Evolutionary conservation across 2,113 vertebrate species (phyloP).

Genomic region (Cryptoleucopteryx plumbea): DNA sequence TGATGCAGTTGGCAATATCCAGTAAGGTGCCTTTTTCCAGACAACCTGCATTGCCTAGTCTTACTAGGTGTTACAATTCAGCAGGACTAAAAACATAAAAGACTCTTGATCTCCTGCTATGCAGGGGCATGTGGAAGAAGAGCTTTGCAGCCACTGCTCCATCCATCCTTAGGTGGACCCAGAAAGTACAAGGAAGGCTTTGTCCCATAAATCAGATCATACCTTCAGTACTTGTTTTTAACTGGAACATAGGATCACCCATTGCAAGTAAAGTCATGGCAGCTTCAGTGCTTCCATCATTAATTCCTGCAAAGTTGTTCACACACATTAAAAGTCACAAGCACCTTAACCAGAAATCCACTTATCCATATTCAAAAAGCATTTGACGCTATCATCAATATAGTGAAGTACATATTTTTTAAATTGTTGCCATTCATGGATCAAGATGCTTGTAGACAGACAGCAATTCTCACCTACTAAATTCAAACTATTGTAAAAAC

Average conservation of each 20-base stretch:
- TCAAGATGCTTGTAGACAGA: neutral
- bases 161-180: neutral
- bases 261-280: conserved; percentile 91
- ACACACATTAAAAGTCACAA: neutral
- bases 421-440: neutral
- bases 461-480: neutral
- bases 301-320: conserved; percentile 66
- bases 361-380: neutral
- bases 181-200: neutral
- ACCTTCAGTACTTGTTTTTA: conserved; percentile 62
- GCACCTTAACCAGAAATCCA: neutral
- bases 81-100: neutral
- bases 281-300: conserved; percentile 86
- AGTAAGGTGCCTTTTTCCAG: neutral
- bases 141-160: neutral
- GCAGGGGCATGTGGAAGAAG: neutral
- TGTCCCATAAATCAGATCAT: conserved; percentile 11
- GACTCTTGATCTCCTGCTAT: neutral
- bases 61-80: neutral
- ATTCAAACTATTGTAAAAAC: neutral
- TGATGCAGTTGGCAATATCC: neutral
- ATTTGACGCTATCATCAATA: neutral
- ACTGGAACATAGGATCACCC: conserved; percentile 74
- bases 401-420: accelerated
- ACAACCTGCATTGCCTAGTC: neutral